phyloP scores from a whole-genome alignment of 53 echinoderm and acorn worm species.

The Hippasteria phrygiana region DNA sequence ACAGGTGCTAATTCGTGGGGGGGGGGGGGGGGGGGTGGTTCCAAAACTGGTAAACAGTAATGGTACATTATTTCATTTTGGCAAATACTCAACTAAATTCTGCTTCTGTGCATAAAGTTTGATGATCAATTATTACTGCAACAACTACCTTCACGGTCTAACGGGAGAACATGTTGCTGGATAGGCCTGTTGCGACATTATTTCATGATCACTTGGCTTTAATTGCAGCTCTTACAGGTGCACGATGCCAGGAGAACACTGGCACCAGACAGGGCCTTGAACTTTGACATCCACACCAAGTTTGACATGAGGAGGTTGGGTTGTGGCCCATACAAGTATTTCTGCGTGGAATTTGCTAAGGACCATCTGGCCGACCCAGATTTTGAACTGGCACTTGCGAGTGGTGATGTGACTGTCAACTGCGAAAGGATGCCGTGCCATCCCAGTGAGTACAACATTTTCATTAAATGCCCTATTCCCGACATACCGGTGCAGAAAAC shows the following conservation, averaged over 20 bases:
- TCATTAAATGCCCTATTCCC: too few species aligned
- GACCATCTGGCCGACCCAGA: conserved; percentile 50
- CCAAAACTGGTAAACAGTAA: too few species aligned
- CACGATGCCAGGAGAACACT: conserved; percentile 47
- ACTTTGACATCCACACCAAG: conserved; percentile 44
- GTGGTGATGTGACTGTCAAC: conserved; percentile 22
- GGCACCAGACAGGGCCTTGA: conserved; percentile 21
- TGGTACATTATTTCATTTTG: too few species aligned
- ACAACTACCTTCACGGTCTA: background rate
- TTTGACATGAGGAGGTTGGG: conserved; percentile 40
- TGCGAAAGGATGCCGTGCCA: conserved; percentile 52
- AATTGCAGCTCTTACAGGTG: conserved; percentile 40
- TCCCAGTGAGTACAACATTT: conserved; percentile 29
- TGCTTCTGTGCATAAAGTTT: too few species aligned
- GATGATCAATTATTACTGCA: too few species aligned
- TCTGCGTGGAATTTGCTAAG: conserved; percentile 72
- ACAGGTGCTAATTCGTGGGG: too few species aligned
- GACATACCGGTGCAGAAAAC: too few species aligned
- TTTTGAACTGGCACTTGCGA: conserved; percentile 28
- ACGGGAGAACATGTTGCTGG: too few species aligned
- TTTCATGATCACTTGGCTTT: background rate
- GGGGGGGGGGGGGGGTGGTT: too few species aligned
- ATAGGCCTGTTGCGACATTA: too few species aligned
- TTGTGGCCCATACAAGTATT: conserved; percentile 66
- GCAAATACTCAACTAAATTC: too few species aligned